Percentiles rank a stretch among this genome's conserved stretches.
phyloP scores from a whole-genome alignment of 2,797 vertebrate genomes.

The Sebastes nivosus region DNA sequence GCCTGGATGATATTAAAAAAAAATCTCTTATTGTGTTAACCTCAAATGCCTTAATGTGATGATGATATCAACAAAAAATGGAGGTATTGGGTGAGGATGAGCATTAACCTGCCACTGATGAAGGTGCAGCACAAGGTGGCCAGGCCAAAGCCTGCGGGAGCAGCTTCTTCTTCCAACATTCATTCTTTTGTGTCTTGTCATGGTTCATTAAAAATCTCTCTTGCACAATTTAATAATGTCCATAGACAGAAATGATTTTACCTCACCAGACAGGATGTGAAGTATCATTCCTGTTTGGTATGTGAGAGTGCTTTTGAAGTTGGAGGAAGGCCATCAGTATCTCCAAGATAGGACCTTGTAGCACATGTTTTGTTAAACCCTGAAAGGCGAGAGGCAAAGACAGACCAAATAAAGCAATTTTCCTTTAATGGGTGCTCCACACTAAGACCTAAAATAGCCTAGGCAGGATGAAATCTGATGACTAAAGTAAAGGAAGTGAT shows the following conservation, averaged over 20 bases:
- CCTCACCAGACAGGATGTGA: not conserved
- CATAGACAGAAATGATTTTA: not conserved
- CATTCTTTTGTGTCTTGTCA: slow-evolving; percentile 6
- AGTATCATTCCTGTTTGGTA: not conserved
- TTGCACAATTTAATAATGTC: not conserved
- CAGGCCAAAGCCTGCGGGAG: not conserved
- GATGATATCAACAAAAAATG: slow-evolving; percentile 17
- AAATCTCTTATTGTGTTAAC: not conserved
- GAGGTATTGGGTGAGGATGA: not conserved
- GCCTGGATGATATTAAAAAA: not conserved
- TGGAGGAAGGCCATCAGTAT: slow-evolving; percentile 1
- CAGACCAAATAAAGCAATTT: not conserved
- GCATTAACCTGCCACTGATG: not conserved
- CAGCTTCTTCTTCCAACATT: not conserved
- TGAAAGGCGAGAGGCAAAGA: slow-evolving; percentile 39
- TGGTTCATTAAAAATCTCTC: not conserved
- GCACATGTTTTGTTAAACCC: slow-evolving; percentile 39
- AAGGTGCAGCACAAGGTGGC: not conserved
- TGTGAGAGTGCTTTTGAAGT: not conserved
- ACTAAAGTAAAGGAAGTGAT: slow-evolving; percentile 68
- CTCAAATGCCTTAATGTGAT: not conserved
- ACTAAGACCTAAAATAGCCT: slow-evolving; percentile 51
- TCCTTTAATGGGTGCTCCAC: slow-evolving; percentile 11
- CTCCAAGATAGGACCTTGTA: not conserved
- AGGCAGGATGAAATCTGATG: slow-evolving; percentile 39